Conservation (phyloP, 2,888 invertebrate species). For the Octodonta nipae region DNA sequence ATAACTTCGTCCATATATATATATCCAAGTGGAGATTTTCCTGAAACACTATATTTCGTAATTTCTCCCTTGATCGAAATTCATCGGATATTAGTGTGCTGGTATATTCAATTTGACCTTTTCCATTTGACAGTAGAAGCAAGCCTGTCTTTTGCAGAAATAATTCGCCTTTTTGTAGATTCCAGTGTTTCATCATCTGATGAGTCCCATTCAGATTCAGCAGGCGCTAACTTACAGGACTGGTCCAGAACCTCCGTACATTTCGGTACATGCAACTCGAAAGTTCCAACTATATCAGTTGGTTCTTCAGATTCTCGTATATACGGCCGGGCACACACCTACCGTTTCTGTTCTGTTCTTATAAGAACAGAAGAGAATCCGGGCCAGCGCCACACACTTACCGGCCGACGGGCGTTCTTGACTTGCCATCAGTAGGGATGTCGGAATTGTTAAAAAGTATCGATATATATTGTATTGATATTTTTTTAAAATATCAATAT, state of each 20-base stretch:
- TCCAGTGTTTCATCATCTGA: conserved; percentile 12
- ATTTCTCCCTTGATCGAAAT: conserved; percentile 2
- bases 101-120: conserved; percentile 9
- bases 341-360: too few species aligned
- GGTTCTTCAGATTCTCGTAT: conserved; percentile 8
- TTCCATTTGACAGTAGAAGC: conserved; percentile 6
- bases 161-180: conserved; percentile 10
- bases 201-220: conserved; percentile 9
- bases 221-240: conserved; percentile 3
- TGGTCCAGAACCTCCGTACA: conserved; percentile 5
- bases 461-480: too few species aligned
- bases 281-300: conserved; percentile 14
- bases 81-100: conserved; percentile 8
- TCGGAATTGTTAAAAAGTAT: too few species aligned
- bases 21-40: conserved; percentile 11
- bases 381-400: too few species aligned
- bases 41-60: conserved; percentile 9
- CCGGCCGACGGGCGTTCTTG: too few species aligned
- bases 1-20: conserved; percentile 9
- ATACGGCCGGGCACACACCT: too few species aligned
- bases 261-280: conserved; percentile 11
- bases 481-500: too few species aligned
- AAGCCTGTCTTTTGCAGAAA: conserved; percentile 7
- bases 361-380: too few species aligned
- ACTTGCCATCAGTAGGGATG: too few species aligned